These are phyloP conservation scores for Tragopan temminckii DNA, from an alignment of 2,797 vertebrate species.

Conservation along the genomic window DNA sequence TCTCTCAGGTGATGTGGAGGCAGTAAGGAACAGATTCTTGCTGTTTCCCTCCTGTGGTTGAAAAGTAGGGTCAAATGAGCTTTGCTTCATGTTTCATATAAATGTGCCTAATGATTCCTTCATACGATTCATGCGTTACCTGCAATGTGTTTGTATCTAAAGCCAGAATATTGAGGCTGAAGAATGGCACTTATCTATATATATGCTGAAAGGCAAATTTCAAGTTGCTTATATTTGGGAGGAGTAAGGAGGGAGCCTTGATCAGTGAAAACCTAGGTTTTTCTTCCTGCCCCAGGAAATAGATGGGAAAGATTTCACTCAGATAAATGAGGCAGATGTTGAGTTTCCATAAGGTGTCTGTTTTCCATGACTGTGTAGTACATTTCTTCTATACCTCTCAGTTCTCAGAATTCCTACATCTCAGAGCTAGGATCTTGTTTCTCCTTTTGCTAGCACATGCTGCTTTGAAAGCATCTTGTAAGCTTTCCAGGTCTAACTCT, in stretches of 20 bases:
- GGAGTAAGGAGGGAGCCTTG: neutral
- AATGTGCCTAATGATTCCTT: neutral
- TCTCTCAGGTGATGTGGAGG: neutral
- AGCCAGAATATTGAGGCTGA: neutral
- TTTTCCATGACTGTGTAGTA: neutral
- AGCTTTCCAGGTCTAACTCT: slow-evolving; percentile 3
- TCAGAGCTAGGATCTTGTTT: neutral
- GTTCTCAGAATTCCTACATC: neutral
- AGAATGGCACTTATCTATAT: neutral
- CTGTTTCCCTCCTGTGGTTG: neutral
- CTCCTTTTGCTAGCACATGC: neutral
- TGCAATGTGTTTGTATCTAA: neutral
- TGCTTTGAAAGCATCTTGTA: neutral
- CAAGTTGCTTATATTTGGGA: neutral
- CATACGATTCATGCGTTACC: neutral
- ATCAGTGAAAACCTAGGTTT: neutral
- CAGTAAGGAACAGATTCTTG: neutral
- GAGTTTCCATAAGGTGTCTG: neutral
- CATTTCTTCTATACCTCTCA: neutral
- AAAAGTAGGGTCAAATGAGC: neutral
- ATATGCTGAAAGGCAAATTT: neutral
- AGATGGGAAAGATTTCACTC: neutral
- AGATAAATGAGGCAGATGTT: neutral
- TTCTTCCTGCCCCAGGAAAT: neutral
- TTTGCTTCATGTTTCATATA: neutral